Percentiles rank a stretch among this genome's conserved stretches.
Conservation (phyloP, 2,888 invertebrate species). For the Didymodactylos carnosus region DNA sequence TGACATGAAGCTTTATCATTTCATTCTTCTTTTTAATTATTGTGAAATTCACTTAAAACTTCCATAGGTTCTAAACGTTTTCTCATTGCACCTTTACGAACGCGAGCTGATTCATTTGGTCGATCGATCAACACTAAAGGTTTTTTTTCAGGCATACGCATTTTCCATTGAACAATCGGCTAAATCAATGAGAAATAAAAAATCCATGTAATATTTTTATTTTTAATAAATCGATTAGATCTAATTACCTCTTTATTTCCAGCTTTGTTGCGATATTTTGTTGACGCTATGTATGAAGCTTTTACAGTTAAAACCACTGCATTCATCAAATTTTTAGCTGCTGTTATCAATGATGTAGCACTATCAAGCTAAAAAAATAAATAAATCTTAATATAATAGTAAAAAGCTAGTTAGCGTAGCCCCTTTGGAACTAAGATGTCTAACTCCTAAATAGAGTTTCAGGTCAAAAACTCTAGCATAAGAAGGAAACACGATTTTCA, state of each 20-base stretch:
- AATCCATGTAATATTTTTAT: too few species aligned
- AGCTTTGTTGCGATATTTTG: conserved; percentile 49
- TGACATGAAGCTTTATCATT: too few species aligned
- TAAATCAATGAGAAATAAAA: conserved; percentile 25
- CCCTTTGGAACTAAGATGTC: not conserved
- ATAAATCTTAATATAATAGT: conserved; percentile 13
- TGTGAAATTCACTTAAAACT: conserved; percentile 9
- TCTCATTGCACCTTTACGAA: conserved; percentile 4
- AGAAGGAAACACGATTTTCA: too few species aligned
- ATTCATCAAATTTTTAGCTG: conserved; percentile 96
- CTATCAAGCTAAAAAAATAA: conserved; percentile 56
- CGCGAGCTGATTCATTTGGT: conserved; percentile 3
- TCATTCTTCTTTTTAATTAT: not conserved
- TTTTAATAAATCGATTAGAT: too few species aligned
- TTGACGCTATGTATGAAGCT: conserved; percentile 87
- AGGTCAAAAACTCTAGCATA: too few species aligned
- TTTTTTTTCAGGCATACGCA: conserved; percentile 98
- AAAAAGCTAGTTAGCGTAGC: too few species aligned
- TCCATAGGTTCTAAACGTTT: conserved; percentile 7
- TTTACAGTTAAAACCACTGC: conserved; percentile 95
- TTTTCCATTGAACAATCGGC: conserved; percentile 92
- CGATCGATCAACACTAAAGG: conserved; percentile 49
- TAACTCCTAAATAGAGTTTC: not conserved
- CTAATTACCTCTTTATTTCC: not conserved
- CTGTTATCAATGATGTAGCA: conserved; percentile 91